Evolutionary conservation across 2,888 invertebrate genomes (phyloP).

Genomic region (Cerastis leucographa): DNA sequence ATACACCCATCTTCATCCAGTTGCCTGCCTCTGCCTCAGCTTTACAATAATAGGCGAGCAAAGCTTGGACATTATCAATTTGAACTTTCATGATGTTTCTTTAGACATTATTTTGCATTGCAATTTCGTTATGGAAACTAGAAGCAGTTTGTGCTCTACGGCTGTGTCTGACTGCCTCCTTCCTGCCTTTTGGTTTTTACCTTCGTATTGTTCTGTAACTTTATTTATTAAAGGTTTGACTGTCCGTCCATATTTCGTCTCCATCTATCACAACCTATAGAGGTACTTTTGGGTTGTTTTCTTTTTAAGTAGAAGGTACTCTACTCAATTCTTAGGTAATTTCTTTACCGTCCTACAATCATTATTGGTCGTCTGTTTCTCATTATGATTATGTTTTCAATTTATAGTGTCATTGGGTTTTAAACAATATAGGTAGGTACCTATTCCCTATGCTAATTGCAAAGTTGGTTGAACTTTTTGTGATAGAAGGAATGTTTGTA

Average conservation of each 20-base stretch:
- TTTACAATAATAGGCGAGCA: neutral
- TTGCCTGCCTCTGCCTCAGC: neutral
- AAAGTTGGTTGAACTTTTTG: neutral
- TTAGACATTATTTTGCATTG: neutral
- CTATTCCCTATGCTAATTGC: too few species aligned
- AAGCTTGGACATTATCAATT: neutral
- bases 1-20: neutral
- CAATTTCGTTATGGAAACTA: neutral
- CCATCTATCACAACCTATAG: neutral
- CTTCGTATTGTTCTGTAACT: neutral
- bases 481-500: neutral
- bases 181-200: neutral
- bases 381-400: neutral
- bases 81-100: neutral
- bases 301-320: neutral
- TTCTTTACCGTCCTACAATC: neutral
- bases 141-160: neutral
- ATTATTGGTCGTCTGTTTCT: too few species aligned
- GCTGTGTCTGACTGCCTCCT: neutral
- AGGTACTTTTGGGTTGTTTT: neutral
- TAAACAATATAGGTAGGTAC: too few species aligned
- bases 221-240: neutral
- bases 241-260: neutral
- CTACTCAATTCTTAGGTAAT: neutral
- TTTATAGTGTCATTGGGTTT: neutral